These are phyloP conservation scores for Hoplodrina blanda DNA, from an alignment of 2,888 invertebrate genomes.

Conservation along the genomic window DNA sequence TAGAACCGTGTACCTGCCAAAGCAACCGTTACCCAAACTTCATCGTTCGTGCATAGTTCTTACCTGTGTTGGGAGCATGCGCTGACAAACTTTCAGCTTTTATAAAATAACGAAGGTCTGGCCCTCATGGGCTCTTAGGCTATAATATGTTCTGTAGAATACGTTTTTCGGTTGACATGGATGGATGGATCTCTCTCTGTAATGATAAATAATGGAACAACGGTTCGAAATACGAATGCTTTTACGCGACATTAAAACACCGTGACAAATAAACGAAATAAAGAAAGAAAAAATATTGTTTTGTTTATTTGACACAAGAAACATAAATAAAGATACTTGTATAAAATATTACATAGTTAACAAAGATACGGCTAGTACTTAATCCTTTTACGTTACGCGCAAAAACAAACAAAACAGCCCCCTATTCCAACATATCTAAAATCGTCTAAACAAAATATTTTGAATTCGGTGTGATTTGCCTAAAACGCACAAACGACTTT, in stretches of 20 bases:
- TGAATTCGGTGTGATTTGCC: not conserved
- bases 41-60: too few species aligned
- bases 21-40: too few species aligned
- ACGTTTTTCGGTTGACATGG: conserved; percentile 45
- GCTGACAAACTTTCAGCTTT: too few species aligned
- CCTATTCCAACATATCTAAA: too few species aligned
- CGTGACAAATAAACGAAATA: not conserved
- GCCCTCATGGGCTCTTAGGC: too few species aligned
- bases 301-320: not conserved
- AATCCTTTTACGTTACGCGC: too few species aligned
- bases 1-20: too few species aligned
- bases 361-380: too few species aligned
- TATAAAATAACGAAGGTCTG: too few species aligned
- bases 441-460: too few species aligned
- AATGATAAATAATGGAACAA: conserved; percentile 54
- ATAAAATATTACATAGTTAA: too few species aligned
- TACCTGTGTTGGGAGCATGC: too few species aligned
- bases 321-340: not conserved
- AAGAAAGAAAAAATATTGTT: not conserved
- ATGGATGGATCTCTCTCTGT: conserved; percentile 51
- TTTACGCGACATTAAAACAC: conserved; percentile 3
- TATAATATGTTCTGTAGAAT: conserved; percentile 13
- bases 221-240: conserved; percentile 20
- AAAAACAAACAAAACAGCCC: not conserved
- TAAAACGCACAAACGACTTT: not conserved